phyloP scores from a whole-genome alignment of 2,113 vertebrate genomes.

The Nymphicus hollandicus region DNA sequence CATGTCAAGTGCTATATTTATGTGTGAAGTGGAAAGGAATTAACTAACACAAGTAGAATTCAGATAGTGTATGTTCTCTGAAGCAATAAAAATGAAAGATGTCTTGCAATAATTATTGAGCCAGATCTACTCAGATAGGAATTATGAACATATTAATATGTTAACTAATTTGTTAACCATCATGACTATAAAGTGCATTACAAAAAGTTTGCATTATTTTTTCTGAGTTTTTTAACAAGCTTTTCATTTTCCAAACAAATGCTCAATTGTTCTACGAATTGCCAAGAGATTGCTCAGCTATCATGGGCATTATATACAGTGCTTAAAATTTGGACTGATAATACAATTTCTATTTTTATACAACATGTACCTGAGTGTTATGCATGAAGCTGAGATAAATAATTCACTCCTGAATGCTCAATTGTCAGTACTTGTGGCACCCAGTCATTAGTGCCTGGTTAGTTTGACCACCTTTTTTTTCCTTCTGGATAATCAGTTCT shows the following conservation, averaged over 20 bases:
- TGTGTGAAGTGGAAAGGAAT: conserved; percentile 34
- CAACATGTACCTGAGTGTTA: neutral
- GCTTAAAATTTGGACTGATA: neutral
- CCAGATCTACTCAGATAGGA: conserved; percentile 24
- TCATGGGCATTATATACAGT: neutral
- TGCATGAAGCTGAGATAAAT: neutral
- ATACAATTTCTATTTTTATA: neutral
- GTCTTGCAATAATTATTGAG: conserved; percentile 8
- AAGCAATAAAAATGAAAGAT: conserved; percentile 1
- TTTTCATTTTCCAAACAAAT: conserved; percentile 13
- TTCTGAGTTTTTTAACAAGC: neutral
- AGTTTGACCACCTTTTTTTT: neutral
- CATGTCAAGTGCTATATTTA: conserved; percentile 34
- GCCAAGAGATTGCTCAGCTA: neutral
- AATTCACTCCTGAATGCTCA: neutral
- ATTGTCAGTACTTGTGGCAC: neutral
- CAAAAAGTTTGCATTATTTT: neutral
- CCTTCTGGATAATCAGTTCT: neutral
- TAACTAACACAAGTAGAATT: conserved; percentile 15
- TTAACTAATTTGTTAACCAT: conserved; percentile 43
- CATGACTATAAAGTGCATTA: neutral
- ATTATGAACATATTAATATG: conserved; percentile 23
- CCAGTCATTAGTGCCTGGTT: neutral
- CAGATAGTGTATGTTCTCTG: neutral
- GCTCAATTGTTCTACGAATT: neutral